Evolutionary conservation across 2,797 vertebrate genomes (phyloP), one percentile per base, ranked within the genome.

Genomic region (Semotilus atromaculatus): DNA sequence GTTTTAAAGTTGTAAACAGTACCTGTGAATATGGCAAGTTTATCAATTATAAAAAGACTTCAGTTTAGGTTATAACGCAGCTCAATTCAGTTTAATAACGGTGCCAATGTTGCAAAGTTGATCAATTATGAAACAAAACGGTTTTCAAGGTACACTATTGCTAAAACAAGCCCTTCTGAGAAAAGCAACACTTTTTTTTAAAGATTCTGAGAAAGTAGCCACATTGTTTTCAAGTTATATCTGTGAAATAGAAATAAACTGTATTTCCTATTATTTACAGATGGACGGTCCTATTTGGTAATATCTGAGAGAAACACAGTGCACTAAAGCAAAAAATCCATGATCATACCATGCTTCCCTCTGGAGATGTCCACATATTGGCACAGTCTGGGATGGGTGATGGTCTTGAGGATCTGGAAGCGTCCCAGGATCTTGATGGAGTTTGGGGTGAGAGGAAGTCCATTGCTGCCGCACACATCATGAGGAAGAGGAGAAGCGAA

Each of bases 371-470:
- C 98, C 92, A 99, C 94, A 19, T 99, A 99, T 48, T 99, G 98
- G 87, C 98, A 99, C 45, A 99, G 96, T 89, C 97, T 95, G 48
- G 97, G 97, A 87, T 99, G 97, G 11, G 95, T 97, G 88, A 98
- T 92, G 77, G 97, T 98, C 93, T 99, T 99, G 13, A 99, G 97
- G 89, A 99, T 97, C 93, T 99, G 98, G 94, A 99, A 99, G 78
- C 97, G 96, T 23, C 98, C 98, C 86, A 99, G 94, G 90, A 99
- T 99, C 94, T 98, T 99, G 90, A 99, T 99, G 88, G 98, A 99
- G 92, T 99, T 99, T 66, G 98, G 98, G 48, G 98, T 99, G 45
- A 99, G 96, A 76, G 98, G 98, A 79, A 99, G 97, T 0, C 98
- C 98, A 6, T 99, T 99, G 92, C 98, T 99, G 80, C 98, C 98